Percentiles rank a stretch among this genome's conserved stretches.
These are phyloP conservation scores for Chironomus striatipennis DNA, from an alignment of 1,140 invertebrate species.

Conservation along the genomic window DNA sequence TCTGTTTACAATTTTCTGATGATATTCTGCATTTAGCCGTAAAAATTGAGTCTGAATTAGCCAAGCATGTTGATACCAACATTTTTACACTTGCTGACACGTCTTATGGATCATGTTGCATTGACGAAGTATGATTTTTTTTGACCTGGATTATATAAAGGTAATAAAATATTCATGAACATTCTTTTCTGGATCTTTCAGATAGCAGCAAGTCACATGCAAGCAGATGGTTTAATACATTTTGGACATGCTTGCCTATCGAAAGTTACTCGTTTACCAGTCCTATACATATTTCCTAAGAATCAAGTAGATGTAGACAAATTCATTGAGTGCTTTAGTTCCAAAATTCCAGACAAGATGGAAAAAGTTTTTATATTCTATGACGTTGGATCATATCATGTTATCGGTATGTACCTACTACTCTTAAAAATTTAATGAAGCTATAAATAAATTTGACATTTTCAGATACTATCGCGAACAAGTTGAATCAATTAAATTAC, in stretches of 20 bases:
- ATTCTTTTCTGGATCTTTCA: conserved; percentile 18
- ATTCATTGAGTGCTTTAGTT: conserved; percentile 33
- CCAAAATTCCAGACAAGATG: conserved; percentile 32
- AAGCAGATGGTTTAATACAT: conserved; percentile 78
- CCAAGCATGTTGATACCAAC: conserved; percentile 46
- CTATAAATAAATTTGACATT: not conserved
- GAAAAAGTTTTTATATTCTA: conserved; percentile 57
- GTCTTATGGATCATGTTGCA: conserved; percentile 89
- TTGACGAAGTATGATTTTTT: conserved; percentile 62
- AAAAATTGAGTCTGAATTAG: conserved; percentile 56
- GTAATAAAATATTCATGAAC: conserved; percentile 11
- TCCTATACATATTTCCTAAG: conserved; percentile 62
- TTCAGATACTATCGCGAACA: not conserved
- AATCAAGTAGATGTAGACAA: conserved; percentile 43
- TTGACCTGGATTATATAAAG: conserved; percentile 24
- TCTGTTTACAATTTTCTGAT: conserved; percentile 89
- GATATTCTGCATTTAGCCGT: conserved; percentile 60
- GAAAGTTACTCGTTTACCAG: conserved; percentile 59
- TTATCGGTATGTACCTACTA: conserved; percentile 47
- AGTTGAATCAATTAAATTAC: not conserved
- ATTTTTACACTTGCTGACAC: conserved; percentile 87
- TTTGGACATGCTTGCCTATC: conserved; percentile 85
- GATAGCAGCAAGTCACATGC: conserved; percentile 71
- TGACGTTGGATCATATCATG: conserved; percentile 61
- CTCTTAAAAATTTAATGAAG: conserved; percentile 19